Base-by-base conservation (phyloP, 1,140 invertebrate species). In the Cepaea nemoralis region DNA sequence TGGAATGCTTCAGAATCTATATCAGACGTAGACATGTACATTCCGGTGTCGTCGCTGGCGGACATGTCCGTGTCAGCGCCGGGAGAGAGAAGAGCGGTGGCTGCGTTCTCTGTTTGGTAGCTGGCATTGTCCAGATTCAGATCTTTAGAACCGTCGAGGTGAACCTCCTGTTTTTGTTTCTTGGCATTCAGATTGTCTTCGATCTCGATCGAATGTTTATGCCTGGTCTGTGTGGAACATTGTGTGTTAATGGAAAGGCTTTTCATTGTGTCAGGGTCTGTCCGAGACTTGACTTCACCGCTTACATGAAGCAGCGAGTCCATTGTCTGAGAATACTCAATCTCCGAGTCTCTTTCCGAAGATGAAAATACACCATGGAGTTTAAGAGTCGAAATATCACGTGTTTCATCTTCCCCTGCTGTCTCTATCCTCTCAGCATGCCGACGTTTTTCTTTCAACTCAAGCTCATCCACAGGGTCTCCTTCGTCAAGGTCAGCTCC, bases 1-100 rank as follows among this genome's bases (percentile, higher is more conserved):
- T 77, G 75, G 75, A 77, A 77, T 77, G 55, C 31, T 77, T 77
- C 75, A 19, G 75, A 77, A 42, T 77, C 75, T 19, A 50, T 19
- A 27, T 75, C 73, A 55, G 73, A 75, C 10, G 75, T 77, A 55
- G 75, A 77, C 31, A n/a, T 37, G 50, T 39, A 77, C 75, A 77
- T 77, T 27, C 75, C 75, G 37, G 75, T 77, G n/a, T 77, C 75
- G 24, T 77, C 75, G 27, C 75, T 77, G 2, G 75, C 75, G 10
- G 75, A 77, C 75, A 77, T 27, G n/a, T 77, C 75, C 3, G 75
- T 77, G 27, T 77, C 75, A 63, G 40, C 45, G 31, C 75, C 55
- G 55, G 75, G 75, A 22, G 75, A 77, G 2, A 77, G 55, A 66
- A 77, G 75, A 37, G 55, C 33, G 1, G 75, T n/a, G 33, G 59